Base-by-base conservation (phyloP, 1,140 invertebrate species). In the Trichoplusia ni region DNA sequence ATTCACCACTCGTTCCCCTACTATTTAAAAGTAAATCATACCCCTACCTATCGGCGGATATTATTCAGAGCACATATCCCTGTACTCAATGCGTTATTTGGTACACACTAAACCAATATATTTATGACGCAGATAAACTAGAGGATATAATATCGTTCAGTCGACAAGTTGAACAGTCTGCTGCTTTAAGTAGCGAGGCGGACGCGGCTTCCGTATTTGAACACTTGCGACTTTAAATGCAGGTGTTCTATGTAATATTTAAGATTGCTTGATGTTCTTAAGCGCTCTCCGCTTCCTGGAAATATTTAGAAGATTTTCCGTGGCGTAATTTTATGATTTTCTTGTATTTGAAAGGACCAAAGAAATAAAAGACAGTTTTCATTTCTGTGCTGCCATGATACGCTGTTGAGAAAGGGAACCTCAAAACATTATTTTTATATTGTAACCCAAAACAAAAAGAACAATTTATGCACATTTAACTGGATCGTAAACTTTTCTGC, bases 91-190 rank as follows among this genome's bases (percentile, higher is more conserved):
- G 51, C 11, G 37, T 14, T 38, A 38, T 42, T 42, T 31, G 27
- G 23, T 29, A 31, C 16, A 31, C 21, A 59, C 9, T 59, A 44
- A 59, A 44, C 38, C 18, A 21, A 59, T 59, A 59, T 59, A 14
- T 59, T 54, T 44, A 59, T 59, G 25, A 21, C 25, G 23, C 2
- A 33, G 33, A 54, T 38, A 54, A 54, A 18, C 5, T 19, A 14
- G n/a, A 21, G 25, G 38, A 44, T 44, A 33, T 44, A 29, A 44
- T 44, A 59, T 21, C 54, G 40, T 21, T 11, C 2, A 44, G 54
- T 44, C 40, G 54, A 59, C 37, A 33, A 44, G 37, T 59, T 27
- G 38, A 40, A 25, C 13, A 19, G 25, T 59, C n/a, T 44, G 16
- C 23, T 44, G 38, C 14, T 44, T 25, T 59, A 44, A 59, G 54